A percentile compares a stretch with the other conserved stretches of the same genome.
Evolutionary conservation across 2,113 vertebrate genomes (phyloP).

Genomic region (Pseudorasbora parva): DNA sequence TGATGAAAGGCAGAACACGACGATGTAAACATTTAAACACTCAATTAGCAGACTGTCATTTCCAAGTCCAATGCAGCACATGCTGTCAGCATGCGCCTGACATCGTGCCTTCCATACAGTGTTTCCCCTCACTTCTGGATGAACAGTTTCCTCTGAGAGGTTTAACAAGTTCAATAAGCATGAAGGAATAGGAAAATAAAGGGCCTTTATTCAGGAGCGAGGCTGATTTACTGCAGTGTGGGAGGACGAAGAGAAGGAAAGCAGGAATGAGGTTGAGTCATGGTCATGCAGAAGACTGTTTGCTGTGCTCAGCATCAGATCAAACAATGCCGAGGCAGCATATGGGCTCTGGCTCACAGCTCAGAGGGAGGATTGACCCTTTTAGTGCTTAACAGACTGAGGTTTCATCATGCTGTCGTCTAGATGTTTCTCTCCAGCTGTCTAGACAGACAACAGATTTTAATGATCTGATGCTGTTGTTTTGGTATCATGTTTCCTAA

Average conservation of each 20-base stretch:
- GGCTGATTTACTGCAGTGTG: constrained; percentile 36
- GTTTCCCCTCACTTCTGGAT: neutral
- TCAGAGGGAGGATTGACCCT: constrained; percentile 52
- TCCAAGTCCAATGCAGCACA: neutral
- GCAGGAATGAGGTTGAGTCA: constrained; percentile 52
- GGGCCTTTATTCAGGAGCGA: constrained; percentile 16
- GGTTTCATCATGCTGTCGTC: constrained; percentile 53
- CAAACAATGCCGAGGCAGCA: constrained; percentile 57
- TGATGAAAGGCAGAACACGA: neutral
- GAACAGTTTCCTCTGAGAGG: neutral
- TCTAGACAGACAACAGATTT: constrained; percentile 53
- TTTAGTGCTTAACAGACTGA: constrained; percentile 53
- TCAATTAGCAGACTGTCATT: neutral
- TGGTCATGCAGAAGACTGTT: constrained; percentile 49
- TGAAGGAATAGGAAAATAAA: constrained; percentile 34
- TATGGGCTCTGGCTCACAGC: constrained; percentile 53
- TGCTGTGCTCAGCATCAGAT: constrained; percentile 50
- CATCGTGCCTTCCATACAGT: neutral
- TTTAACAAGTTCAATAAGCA: constrained; percentile 30
- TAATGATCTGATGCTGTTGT: constrained; percentile 44
- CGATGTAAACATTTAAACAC: constrained; percentile 13
- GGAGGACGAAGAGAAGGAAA: constrained; percentile 21
- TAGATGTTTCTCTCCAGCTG: constrained; percentile 54
- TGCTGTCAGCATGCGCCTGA: neutral
- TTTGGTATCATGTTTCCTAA: constrained; percentile 34